These are phyloP conservation scores for Nemoura dubitans DNA, from an alignment of 2,888 invertebrate species.

Conservation along the genomic window DNA sequence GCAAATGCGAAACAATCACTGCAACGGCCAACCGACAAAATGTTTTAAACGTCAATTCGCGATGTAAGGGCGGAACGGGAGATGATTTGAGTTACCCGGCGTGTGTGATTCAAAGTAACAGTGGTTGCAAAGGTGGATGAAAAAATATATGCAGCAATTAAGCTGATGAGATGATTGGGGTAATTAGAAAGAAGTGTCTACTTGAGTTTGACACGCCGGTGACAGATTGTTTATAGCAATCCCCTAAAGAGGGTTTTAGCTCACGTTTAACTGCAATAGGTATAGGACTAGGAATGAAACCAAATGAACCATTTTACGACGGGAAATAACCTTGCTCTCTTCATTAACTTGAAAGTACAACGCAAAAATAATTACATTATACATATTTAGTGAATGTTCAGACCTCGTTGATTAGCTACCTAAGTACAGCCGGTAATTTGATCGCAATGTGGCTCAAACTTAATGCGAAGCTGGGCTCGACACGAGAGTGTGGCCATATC, in stretches of 20 bases:
- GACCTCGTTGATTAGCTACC: too few relatives aligned
- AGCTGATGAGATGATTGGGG: background rate
- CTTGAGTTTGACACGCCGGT: background rate
- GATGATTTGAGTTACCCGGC: background rate
- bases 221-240: background rate
- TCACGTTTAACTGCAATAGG: background rate
- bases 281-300: too few relatives aligned
- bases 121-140: background rate
- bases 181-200: background rate
- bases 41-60: background rate
- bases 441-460: background rate
- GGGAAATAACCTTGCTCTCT: background rate
- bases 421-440: background rate
- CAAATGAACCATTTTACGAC: background rate
- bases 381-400: too few relatives aligned
- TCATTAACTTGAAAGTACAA: background rate
- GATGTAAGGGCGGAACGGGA: background rate
- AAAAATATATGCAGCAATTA: background rate
- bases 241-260: background rate
- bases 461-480: background rate
- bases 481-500: background rate
- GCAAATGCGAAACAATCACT: slow-evolving; percentile 9
- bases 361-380: too few relatives aligned
- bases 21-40: background rate
- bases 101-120: background rate